Conservation (phyloP, 2,888 invertebrate species). For the Ecliptopera silaceata region DNA sequence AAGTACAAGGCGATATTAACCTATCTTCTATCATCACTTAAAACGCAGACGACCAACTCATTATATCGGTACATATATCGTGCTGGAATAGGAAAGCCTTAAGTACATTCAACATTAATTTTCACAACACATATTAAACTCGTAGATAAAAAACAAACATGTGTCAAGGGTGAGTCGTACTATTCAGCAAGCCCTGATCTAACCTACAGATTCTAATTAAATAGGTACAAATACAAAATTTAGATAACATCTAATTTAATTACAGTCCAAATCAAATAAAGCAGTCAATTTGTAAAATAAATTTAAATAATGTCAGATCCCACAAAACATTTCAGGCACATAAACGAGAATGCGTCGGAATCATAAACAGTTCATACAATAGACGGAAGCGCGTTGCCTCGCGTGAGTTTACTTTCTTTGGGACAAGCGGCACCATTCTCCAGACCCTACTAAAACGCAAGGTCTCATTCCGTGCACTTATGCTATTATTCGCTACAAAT, state of each 20-base stretch:
- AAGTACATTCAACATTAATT: constrained; percentile 67
- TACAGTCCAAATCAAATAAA: constrained; percentile 52
- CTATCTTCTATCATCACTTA: too few relatives aligned
- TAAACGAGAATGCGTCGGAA: constrained; percentile 37
- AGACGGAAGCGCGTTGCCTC: constrained; percentile 55
- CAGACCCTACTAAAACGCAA: constrained; percentile 79
- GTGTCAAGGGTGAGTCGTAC: constrained; percentile 52
- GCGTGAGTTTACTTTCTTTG: constrained; percentile 76
- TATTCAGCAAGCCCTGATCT: constrained; percentile 62
- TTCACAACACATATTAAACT: constrained; percentile 71
- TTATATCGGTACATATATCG: not conserved
- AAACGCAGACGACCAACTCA: not conserved
- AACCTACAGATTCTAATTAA: constrained; percentile 58
- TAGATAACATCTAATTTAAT: constrained; percentile 50
- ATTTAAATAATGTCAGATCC: constrained; percentile 53
- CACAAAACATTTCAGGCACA: constrained; percentile 43
- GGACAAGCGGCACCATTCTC: constrained; percentile 76
- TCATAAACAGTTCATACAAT: constrained; percentile 46
- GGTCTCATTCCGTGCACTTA: constrained; percentile 75
- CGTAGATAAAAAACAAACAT: constrained; percentile 66
- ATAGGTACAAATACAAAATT: constrained; percentile 58
- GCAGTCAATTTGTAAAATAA: constrained; percentile 38
- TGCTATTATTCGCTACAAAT: constrained; percentile 71
- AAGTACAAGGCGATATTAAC: too few relatives aligned
- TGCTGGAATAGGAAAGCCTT: constrained; percentile 13